These are phyloP conservation scores for Stenodema calcarata DNA, from an alignment of 2,888 invertebrate species.

Conservation along the genomic window DNA sequence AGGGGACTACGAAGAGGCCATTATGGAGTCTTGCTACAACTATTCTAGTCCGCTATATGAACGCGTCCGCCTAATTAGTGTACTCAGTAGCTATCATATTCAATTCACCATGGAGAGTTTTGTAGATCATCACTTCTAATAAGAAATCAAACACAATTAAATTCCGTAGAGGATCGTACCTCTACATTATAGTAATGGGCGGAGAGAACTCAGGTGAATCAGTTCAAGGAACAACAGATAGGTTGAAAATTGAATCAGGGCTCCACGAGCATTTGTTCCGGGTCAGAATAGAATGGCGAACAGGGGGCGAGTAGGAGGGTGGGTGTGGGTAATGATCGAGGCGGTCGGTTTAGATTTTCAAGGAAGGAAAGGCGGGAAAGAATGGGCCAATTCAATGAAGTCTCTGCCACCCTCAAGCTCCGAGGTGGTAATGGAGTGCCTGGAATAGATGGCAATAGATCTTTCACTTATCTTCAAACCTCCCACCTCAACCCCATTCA, in stretches of 20 bases:
- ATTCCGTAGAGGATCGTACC: neutral
- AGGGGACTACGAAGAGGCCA: too few species aligned
- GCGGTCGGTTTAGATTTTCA: neutral
- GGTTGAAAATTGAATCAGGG: neutral
- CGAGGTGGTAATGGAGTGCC: conserved; percentile 31
- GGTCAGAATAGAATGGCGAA: neutral
- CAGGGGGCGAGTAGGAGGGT: neutral
- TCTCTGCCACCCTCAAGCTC: neutral
- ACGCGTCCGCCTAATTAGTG: too few species aligned
- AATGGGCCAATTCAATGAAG: conserved; percentile 31
- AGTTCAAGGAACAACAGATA: neutral
- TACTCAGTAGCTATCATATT: too few species aligned
- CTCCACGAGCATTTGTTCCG: neutral
- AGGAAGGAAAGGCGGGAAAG: neutral
- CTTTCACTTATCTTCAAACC: conserved; percentile 24
- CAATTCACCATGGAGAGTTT: neutral
- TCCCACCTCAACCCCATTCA: conserved; percentile 2
- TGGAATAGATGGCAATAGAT: conserved; percentile 34
- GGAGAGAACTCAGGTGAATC: neutral
- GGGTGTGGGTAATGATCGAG: neutral
- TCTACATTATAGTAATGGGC: neutral
- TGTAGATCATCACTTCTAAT: too few species aligned
- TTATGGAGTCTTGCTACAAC: too few species aligned
- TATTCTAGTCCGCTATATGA: too few species aligned
- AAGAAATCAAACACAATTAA: too few species aligned